Evolutionary conservation across 2,797 vertebrate species (phyloP), one percentile per base, ranked within the genome.

Genomic region (Argya squamiceps): DNA sequence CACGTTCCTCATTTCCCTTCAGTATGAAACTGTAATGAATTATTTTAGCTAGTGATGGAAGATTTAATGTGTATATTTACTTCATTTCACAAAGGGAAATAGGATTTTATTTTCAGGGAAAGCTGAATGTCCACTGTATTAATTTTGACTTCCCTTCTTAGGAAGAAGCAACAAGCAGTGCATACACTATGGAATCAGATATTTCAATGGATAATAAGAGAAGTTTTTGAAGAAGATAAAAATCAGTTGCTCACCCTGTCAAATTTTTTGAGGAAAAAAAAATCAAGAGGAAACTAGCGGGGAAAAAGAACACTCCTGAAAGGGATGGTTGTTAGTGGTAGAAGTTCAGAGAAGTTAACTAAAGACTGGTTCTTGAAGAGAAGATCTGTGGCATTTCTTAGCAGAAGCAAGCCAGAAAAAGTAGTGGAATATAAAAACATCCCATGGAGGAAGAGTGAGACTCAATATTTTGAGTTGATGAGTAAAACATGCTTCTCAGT

Each of bases 21-120:
- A 37, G 49, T 56, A 52, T 44, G 46, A 85, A 92, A 43, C 2
- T 26, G 12, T 36, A 80, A 83, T 64, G 34, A 87, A 71, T 84
- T 90, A 27, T 62, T 94, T 68, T 68, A 93, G 30, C n/a, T 75
- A 68, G 41, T 88, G 89, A 46, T 77, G 68, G 91, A 93, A 87
- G 64, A 77, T 63, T 73, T 92, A 70, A 55, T 39, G 21, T 58
- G 50, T 2, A 3, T 46, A 73, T 88, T 87, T 89, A 52, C 47
- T 82, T 88, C 63, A 52, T 22, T 23, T 19, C 30, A 70, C 29
- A 68, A 79, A 82, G 26, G 47, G 43, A 89, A 84, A 88, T 14
- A 24, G 11, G 3, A 5, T 78, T 84, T 74, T 63, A 62, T 92
- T 69, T 74, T 60, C 17, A 46, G 37, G 49, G 41, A 50, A 12